Evolutionary conservation across 1,140 invertebrate genomes (phyloP), one percentile per base, ranked within the genome.

Genomic region (Drosophila nebulosa): DNA sequence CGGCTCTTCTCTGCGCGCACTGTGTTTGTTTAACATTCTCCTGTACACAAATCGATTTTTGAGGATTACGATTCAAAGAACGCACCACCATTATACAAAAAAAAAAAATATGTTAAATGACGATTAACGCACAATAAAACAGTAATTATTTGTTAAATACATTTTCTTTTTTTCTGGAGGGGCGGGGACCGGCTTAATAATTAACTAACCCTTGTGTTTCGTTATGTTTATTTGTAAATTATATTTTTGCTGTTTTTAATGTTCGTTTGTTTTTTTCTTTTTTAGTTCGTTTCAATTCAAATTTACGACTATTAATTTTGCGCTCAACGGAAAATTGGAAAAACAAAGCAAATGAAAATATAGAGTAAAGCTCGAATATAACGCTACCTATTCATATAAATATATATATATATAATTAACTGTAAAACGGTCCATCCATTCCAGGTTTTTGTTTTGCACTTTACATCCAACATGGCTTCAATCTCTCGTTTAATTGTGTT

Each of bases 281-380:
- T 50, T 62, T 58, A 36, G 70, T 74, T 74, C 62, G 64, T 66
- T 78, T 75, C 12, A 66, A 67, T 74, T 67, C 16, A n/a, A 75
- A 71, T 64, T 63, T 71, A 78, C 27, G 50, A 85, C 80, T 78
- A 57, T 30, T 46, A 86, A 85, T 85, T 85, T 85, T 61, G 81
- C 12, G 64, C 7, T 65, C 42, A 57, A 69, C 64, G 39, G 22
- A 39, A 61, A 64, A 50, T 60, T 32, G 39, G 35, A 21, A 52
- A 74, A 63, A 63, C 22, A 78, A 69, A 69, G 58, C n/a, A 62
- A 57, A 69, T 61, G 24, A 60, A 74, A 77, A 64, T 65, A 39
- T 63, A 32, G 42, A 67, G 51, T 68, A 69, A 65, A 68, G 59
- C 60, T 77, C 69, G 46, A 61, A 36, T 65, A 64, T 51, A 69